phyloP scores from a whole-genome alignment of 2,113 vertebrate species.

The Capreolus pygargus region DNA sequence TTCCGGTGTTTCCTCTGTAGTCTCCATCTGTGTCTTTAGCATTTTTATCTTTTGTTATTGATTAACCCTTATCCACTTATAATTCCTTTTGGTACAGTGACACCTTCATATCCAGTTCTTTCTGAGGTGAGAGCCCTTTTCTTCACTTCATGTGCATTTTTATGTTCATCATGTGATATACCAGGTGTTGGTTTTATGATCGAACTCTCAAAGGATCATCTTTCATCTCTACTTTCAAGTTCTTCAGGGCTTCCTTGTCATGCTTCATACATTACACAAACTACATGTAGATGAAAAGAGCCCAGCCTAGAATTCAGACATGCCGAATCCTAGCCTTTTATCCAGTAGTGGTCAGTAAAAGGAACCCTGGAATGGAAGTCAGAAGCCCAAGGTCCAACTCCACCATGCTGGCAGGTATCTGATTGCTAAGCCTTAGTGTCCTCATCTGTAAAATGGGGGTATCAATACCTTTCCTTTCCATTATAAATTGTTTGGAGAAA shows the following conservation, averaged over 20 bases:
- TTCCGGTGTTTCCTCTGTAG: background rate
- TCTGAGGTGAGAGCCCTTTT: background rate
- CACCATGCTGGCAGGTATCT: background rate
- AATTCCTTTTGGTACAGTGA: background rate
- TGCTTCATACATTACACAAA: background rate
- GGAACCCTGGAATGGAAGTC: background rate
- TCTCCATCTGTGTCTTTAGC: background rate
- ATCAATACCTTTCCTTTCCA: background rate
- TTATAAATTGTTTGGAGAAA: background rate
- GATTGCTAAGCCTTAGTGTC: background rate
- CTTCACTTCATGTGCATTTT: background rate
- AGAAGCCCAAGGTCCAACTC: background rate
- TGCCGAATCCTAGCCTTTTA: background rate
- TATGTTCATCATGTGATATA: background rate
- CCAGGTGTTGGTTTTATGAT: background rate
- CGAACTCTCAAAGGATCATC: background rate
- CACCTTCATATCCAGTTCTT: background rate
- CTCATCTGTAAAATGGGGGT: background rate
- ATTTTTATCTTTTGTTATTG: background rate
- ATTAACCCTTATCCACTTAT: background rate
- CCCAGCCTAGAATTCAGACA: background rate
- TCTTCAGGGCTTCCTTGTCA: background rate
- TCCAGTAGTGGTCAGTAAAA: background rate
- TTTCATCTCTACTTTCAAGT: slow-evolving; percentile 8
- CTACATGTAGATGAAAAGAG: background rate